These are phyloP conservation scores for Isurus oxyrinchus DNA, from an alignment of 2,113 vertebrate genomes.

Conservation along the genomic window DNA sequence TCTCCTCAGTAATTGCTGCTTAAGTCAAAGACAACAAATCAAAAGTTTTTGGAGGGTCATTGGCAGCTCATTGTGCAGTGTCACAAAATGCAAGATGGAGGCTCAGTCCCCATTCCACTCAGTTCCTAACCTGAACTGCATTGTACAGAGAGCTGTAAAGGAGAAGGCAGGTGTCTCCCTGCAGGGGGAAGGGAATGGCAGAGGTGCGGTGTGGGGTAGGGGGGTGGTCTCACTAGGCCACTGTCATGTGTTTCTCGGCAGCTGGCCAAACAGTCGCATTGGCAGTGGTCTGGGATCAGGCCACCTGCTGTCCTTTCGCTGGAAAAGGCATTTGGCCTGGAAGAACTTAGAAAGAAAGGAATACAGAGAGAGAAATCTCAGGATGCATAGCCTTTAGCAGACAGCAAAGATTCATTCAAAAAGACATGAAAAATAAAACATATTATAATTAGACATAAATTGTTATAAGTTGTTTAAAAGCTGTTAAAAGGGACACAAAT, in stretches of 20 bases:
- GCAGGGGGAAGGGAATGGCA: slow-evolving; percentile 14
- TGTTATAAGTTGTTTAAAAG: background rate
- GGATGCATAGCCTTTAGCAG: background rate
- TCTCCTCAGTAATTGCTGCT: background rate
- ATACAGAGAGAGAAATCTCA: background rate
- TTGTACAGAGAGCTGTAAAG: background rate
- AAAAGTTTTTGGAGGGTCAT: background rate
- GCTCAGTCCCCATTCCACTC: background rate
- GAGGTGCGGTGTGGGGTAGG: too few species aligned
- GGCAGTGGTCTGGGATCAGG: slow-evolving; percentile 12
- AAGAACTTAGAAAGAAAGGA: background rate
- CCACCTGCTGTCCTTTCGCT: slow-evolving; percentile 19
- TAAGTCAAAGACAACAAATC: background rate
- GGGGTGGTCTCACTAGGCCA: background rate
- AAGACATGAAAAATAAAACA: background rate
- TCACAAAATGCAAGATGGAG: background rate
- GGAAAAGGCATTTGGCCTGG: background rate
- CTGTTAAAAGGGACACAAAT: background rate
- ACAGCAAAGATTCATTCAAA: background rate
- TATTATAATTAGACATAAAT: background rate
- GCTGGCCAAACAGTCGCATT: background rate
- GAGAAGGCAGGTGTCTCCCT: slow-evolving; percentile 12
- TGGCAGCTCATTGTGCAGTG: background rate
- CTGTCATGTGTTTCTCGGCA: background rate
- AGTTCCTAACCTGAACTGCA: background rate